Evolutionary conservation across 2,888 invertebrate species (phyloP), one percentile per base, ranked within the genome.

Genomic region (Acanthacorydalis orientalis): DNA sequence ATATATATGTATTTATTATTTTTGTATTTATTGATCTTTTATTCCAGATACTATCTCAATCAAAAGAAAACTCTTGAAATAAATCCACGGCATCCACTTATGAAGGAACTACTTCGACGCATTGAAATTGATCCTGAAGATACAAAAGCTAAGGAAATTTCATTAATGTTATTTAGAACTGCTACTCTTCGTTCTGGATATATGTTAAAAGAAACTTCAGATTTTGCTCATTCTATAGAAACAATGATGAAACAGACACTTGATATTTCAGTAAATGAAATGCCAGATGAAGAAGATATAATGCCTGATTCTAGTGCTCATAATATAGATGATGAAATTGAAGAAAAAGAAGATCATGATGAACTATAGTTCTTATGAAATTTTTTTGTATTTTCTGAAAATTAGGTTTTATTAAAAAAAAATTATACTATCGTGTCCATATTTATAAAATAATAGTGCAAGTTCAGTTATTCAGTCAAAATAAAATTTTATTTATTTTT

Each of bases 1-100:
- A n/a, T n/a, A n/a, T 23, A 23, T 23, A 23, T 23, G 2, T 23
- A 4, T 4, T 23, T 23, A 23, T 23, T 23, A 4, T 23, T 23
- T 23, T 23, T 23, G 23, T 23, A n/a, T n/a, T 23, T 23, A 2
- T 4, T 6, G 6, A 9, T 14, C 1, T 32, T 15, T 12, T 37
- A 47, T 50, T 51, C 32, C 46, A 57, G 67, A 53, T 87, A 89
- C 64, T 91, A 95, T 64, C 70, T 92, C 41, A 83, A 80, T 60
- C 93, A 95, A 68, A 96, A 91, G 78, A 98, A 97, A 70, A 88
- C 88, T 44, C 70, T 98, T 55, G 98, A 99, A 74, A 82, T 98
- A 57, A 98, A 98, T 71, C 95, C 97, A 39, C 76, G 91, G 46
- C 98, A 98, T 76, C 97, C 98, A 23, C 73, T 98, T 44, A 83